These are phyloP conservation scores for Rhinophrynus dorsalis DNA, from an alignment of 2,797 vertebrate species.

Conservation along the genomic window DNA sequence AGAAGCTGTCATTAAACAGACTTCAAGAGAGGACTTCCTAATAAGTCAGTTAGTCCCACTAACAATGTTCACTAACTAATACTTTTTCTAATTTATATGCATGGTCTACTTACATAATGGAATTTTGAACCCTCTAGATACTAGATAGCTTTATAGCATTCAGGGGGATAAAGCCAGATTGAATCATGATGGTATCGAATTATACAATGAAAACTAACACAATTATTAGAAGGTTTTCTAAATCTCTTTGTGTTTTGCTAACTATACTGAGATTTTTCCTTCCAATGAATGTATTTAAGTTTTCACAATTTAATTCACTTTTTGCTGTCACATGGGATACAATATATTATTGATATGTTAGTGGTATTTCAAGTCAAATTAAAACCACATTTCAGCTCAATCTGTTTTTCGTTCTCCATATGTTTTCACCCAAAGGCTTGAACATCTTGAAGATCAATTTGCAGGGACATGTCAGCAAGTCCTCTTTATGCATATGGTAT, in stretches of 20 bases:
- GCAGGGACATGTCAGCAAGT: constrained; percentile 34
- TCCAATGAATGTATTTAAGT: neutral
- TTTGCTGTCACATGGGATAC: neutral
- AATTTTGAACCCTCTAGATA: no score
- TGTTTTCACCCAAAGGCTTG: constrained; percentile 5
- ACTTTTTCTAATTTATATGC: no score
- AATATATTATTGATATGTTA: accelerated
- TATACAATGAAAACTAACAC: neutral
- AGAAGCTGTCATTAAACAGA: no score
- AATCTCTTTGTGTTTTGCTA: constrained; percentile 4
- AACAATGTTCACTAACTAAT: no score
- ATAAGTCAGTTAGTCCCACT: no score
- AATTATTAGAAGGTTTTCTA: neutral
- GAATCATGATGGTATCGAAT: neutral
- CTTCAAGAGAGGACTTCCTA: no score
- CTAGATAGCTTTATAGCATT: no score
- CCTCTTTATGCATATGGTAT: constrained; percentile 35
- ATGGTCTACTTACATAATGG: no score
- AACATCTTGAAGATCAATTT: constrained; percentile 46
- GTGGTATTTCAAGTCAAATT: constrained; percentile 23
- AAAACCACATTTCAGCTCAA: neutral
- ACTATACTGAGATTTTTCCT: neutral
- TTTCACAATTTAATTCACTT: neutral
- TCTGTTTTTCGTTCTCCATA: neutral
- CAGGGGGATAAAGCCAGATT: neutral